These are phyloP conservation scores for Conus ventricosus DNA, from an alignment of 1,140 invertebrate species.

Conservation along the genomic window DNA sequence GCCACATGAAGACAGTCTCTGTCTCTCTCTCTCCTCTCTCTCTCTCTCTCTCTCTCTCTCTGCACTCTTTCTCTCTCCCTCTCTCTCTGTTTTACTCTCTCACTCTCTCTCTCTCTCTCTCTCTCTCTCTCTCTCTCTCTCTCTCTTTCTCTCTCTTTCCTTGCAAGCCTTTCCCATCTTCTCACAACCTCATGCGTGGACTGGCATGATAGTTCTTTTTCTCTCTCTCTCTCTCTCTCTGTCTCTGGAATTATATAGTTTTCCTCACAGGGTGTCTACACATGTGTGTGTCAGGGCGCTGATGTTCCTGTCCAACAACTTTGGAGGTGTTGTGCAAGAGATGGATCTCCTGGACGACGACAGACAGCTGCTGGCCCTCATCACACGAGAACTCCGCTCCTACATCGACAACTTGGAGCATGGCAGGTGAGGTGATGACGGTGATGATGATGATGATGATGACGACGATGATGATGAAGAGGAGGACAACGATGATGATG, in stretches of 20 bases:
- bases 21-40: background rate
- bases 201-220: background rate
- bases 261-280: too few relatives aligned
- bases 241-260: too few relatives aligned
- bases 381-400: conserved; percentile 87
- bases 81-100: background rate
- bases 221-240: too few relatives aligned
- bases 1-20: background rate
- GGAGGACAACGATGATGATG: background rate
- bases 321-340: conserved; percentile 85
- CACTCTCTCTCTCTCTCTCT: too few relatives aligned
- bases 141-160: too few relatives aligned
- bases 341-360: conserved; percentile 84
- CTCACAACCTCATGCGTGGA: too few relatives aligned
- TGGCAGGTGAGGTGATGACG: conserved; percentile 76
- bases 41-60: conserved; percentile 1
- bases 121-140: too few relatives aligned
- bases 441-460: background rate
- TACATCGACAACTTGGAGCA: conserved; percentile 90
- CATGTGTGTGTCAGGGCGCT: conserved; percentile 80
- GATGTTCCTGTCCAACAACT: conserved; percentile 92
- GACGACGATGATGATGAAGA: background rate
- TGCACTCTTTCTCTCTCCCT: background rate
- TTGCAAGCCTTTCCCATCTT: too few relatives aligned
- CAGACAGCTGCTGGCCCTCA: conserved; percentile 84